phyloP scores from a whole-genome alignment of 2,113 vertebrate genomes.

The Cinclus mexicanus region DNA sequence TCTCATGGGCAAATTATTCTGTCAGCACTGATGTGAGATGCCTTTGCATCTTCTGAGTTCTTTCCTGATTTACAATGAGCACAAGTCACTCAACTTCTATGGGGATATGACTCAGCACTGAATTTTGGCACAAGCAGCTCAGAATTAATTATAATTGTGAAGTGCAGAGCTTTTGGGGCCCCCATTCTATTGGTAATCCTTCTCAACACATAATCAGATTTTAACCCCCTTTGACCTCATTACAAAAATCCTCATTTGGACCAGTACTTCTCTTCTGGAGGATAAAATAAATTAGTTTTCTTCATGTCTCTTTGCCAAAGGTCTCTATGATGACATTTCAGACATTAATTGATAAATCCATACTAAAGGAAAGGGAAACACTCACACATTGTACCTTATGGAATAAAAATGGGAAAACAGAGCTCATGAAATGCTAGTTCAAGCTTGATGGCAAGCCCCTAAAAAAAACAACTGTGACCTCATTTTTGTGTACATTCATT shows the following conservation, averaged over 20 bases:
- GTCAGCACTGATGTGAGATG: not conserved
- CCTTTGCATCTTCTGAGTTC: not conserved
- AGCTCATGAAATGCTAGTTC: not conserved
- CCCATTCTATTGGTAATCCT: not conserved
- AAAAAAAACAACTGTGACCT: not conserved
- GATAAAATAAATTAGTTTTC: constrained; percentile 61
- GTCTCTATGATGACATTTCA: constrained; percentile 79
- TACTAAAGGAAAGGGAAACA: constrained; percentile 68
- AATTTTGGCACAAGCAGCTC: constrained; percentile 4
- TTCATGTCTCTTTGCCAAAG: constrained; percentile 78
- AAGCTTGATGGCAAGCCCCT: not conserved
- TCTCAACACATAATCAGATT: not conserved
- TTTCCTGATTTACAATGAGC: not conserved
- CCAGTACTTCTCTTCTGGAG: not conserved
- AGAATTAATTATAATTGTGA: constrained; percentile 2
- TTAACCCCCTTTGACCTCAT: not conserved
- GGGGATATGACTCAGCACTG: not conserved
- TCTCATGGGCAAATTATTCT: not conserved
- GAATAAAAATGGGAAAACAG: not conserved
- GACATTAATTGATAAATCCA: constrained; percentile 84
- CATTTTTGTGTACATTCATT: not conserved
- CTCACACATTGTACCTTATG: not conserved
- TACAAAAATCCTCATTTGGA: not conserved
- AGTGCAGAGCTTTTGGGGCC: not conserved
- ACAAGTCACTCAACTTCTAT: not conserved